Conservation (phyloP, 1,140 invertebrate genomes). For the Bombus terrestris region DNA sequence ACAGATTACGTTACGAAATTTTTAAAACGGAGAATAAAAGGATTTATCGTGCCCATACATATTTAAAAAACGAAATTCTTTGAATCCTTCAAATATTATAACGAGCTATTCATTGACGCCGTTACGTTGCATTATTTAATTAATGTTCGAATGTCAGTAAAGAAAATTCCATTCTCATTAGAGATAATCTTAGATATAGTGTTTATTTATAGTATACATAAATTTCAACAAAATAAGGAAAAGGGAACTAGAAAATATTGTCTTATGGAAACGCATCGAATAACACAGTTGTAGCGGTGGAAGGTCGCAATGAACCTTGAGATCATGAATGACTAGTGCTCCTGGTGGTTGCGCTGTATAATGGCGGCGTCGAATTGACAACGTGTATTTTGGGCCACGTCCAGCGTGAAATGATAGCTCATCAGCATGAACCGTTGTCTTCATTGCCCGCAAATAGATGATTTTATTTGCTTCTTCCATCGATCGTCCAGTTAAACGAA, state of each 20-base stretch:
- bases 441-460: neutral
- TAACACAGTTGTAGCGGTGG: no score
- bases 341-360: neutral
- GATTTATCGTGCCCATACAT: no score
- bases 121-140: no score
- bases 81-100: no score
- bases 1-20: neutral
- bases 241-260: neutral
- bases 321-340: neutral
- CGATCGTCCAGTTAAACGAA: neutral
- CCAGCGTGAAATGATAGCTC: conserved; percentile 35
- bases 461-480: conserved; percentile 3
- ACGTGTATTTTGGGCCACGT: conserved; percentile 26
- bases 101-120: no score
- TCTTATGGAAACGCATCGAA: neutral
- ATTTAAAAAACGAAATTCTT: no score
- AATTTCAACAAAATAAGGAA: no score
- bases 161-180: no score
- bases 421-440: neutral
- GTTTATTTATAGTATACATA: no score
- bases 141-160: no score
- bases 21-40: neutral
- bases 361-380: neutral
- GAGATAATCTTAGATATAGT: no score
- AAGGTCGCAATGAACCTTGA: neutral